Base-by-base conservation (phyloP, 2,888 invertebrate species). In the Norana najaformis region DNA sequence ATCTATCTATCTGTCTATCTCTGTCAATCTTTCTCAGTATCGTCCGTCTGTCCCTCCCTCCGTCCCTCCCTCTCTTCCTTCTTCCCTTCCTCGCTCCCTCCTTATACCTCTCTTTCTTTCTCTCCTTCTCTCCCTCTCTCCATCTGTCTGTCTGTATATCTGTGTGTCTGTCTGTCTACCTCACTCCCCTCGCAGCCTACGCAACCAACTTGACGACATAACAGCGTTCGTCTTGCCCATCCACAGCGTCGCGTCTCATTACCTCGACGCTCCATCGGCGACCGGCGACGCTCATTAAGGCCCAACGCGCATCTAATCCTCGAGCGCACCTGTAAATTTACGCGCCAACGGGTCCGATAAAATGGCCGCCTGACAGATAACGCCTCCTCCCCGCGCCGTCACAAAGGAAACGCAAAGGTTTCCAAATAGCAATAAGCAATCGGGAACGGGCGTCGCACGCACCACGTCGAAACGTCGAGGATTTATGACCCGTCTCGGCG, bases 341-440 rank as follows among this genome's bases (percentile, higher is more conserved):
- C 69, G 69, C 69, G 69, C 69, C 69, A n/a, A 30, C 69, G 69
- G n/a, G 30, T 69, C 69, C 69, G 69, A 69, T 69, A 69, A 69
- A 69, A 69, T 69, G 69, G 69, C n/a, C n/a, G 30, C n/a, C 69
- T 69, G 69, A 69, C 69, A 69, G 69, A 69, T 69, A 69, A n/a
- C 69, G n/a, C 69, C 69, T n/a, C n/a, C 69, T 5, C 53, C n/a
- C n/a, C 8, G n/a, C n/a, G 30, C 8, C 30, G 30, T 8, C 69
- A 69, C 69, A 69, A 69, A 69, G 69, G 69, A 69, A 69, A 69
- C n/a, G 69, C 30, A 69, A 69, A n/a, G 47, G 69, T 69, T 69
- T 69, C 69, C 69, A 69, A 69, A 69, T 69, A 69, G 69, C 69
- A 69, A 69, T 69, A 69, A 69, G 69, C 69, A 69, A 69, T 69